A percentile compares a stretch with the other conserved stretches of the same genome.
Evolutionary conservation across 23 tunicate genomes (phyloP).

Genomic region (Diplosoma virens): DNA sequence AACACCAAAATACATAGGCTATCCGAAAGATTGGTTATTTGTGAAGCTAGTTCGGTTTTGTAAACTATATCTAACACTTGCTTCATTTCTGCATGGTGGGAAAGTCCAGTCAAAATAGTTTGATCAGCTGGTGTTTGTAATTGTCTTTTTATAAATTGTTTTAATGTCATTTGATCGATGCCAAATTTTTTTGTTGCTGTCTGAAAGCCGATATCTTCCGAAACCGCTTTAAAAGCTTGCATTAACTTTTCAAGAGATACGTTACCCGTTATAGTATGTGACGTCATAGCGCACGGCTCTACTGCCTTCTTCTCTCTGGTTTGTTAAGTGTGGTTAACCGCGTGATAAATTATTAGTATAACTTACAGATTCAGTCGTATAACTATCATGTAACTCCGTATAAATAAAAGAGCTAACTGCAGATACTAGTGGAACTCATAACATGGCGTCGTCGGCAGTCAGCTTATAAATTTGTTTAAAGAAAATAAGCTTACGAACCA

Average conservation of each 20-base stretch:
- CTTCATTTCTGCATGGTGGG: conserved; percentile 16
- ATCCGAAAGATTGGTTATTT: background rate
- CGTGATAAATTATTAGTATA: no score
- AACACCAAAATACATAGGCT: conserved; percentile 5
- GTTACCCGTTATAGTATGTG: no score
- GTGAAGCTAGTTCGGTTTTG: background rate
- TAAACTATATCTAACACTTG: background rate
- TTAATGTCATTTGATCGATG: conserved; percentile 16
- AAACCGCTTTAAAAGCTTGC: conserved; percentile 14
- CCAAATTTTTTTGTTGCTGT: conserved; percentile 6
- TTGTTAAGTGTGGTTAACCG: no score
- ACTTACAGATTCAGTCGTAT: no score
- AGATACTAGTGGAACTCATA: no score
- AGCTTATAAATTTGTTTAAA: no score
- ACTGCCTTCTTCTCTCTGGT: no score
- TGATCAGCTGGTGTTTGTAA: conserved; percentile 13
- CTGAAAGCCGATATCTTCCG: background rate
- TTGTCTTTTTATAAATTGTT: conserved; percentile 22
- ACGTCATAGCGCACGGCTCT: no score
- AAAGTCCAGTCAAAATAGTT: conserved; percentile 17
- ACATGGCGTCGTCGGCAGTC: no score
- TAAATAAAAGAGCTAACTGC: no score
- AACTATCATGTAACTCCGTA: no score
- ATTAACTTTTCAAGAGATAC: background rate
- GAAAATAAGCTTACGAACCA: no score